A percentile compares a stretch with the other conserved stretches of the same genome.
Conservation (phyloP, 2,888 invertebrate species). For the Sphecodes monilicornis region DNA sequence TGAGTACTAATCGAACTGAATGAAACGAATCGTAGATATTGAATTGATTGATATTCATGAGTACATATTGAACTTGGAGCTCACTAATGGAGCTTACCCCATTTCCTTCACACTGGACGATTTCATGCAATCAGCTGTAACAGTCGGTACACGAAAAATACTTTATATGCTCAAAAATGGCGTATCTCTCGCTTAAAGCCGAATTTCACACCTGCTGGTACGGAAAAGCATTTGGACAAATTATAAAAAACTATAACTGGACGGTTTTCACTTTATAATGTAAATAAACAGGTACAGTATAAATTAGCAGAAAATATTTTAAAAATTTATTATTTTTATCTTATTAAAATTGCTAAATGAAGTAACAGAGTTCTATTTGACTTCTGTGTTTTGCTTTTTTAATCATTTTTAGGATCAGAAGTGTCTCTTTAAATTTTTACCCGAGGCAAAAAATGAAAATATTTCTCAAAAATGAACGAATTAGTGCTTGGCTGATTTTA, state of each 20-base stretch:
- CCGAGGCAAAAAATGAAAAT: background rate
- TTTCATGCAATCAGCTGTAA: constrained; percentile 4
- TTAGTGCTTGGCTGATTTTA: background rate
- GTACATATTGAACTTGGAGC: constrained; percentile 13
- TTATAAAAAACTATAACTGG: background rate
- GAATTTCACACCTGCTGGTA: background rate
- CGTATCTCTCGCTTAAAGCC: background rate
- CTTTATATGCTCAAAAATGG: background rate
- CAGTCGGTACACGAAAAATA: constrained; percentile 5
- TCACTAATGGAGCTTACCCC: constrained; percentile 1
- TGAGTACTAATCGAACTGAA: constrained; percentile 5
- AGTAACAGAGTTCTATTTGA: background rate
- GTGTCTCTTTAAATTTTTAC: background rate
- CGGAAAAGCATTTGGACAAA: background rate
- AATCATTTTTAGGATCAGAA: background rate
- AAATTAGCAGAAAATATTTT: background rate
- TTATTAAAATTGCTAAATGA: background rate
- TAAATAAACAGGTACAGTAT: background rate
- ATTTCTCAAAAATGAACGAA: background rate
- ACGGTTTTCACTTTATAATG: too few species aligned
- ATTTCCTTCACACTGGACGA: constrained; percentile 8
- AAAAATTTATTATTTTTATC: background rate
- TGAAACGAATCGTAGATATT: constrained; percentile 10
- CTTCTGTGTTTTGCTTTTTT: background rate
- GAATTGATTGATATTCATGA: constrained; percentile 20